Base-by-base conservation (phyloP, 1,140 invertebrate genomes). In the Drosophila nebulosa region DNA sequence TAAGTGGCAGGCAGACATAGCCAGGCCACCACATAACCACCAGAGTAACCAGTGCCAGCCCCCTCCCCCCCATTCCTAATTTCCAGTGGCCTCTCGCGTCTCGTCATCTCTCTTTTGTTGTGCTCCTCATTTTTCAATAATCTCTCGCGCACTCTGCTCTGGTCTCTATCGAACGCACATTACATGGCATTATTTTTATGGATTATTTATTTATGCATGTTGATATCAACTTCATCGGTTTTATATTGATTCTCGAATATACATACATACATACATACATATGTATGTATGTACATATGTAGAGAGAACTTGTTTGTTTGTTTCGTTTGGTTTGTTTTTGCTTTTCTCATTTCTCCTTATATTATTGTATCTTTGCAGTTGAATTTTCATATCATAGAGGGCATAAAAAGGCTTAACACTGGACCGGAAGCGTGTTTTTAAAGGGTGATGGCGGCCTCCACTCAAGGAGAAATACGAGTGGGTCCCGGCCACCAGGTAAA, bases 391-490 rank as follows among this genome's bases (percentile, higher is more conserved):
- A 88, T 89, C 75, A 80, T 80, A 91, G 70, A 75, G 86, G 89
- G 89, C 89, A 89, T 89, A 90, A 90, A 91, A 90, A 91, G 88
- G 90, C 90, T 91, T 91, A 91, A 90, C 90, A 91, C 90, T 91
- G 90, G 90, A 91, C 90, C 86, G 89, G 90, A 91, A 91, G 81
- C 80, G 90, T 91, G 90, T 90, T 89, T 88, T 90, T 90, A 91
- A 91, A 91, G 90, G 90, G 90, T 91, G 90, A 91, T 91, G 90
- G 90, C 90, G 92, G 93, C 94, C 91, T 93, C 96, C 92, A 97
- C 96, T 92, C 97, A 98, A 93, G 97, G 97, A 92, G 97, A 98
- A 94, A 98, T 98, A 92, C 94, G 97, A 94, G 96, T 98, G 92
- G 97, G 97, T 93, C 95, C 96, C 92, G 96, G 96, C 92, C 97